Base-by-base conservation (phyloP, 2,888 invertebrate genomes). In the Chorisops tibialis region DNA sequence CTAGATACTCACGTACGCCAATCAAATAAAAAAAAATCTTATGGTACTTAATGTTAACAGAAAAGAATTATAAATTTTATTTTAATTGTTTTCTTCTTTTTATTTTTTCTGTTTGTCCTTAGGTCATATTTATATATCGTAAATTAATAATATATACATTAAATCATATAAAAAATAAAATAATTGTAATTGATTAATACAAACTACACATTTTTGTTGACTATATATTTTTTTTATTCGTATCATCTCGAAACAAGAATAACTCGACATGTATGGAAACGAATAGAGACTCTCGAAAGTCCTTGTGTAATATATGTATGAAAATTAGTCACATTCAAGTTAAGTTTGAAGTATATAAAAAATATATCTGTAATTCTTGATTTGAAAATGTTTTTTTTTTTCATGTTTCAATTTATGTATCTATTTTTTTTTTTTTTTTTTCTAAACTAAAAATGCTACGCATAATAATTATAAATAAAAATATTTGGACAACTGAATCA, bases 1-100 rank as follows among this genome's bases (percentile, higher is more conserved):
- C 18, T 47, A 47, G 47, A 47, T 11, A n/a, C 12, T 21, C 22
- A 2, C 21, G 21, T 21, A 22, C 22, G 47, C 22, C n/a, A n/a
- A 49, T 22, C 7, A 19, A 35, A 9, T 9, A 14, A 35, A 30
- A 14, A 50, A 35, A 35, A 19, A 30, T 56, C 56, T 56, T 54
- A 12, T 43, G 56, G 56, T 56, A 56, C 56, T 56, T 56, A 56
- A 56, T 56, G 56, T 56, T 56, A 18, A 18, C 16, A 11, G 22
- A 24, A 16, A 50, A 16, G 16, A 49, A 49, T 35, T 37, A n/a
- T 18, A 21, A 38, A 9, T 21, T 19, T 6, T n/a, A n/a, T 38
- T 52, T 39, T 52, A 39, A 38, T 21, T 16, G n/a, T n/a, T n/a
- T n/a, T n/a, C n/a, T n/a, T n/a, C n/a, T n/a, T 18, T 7, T 38